Conservation (phyloP, 2,888 invertebrate species). For the Stenotaenia linearis region DNA sequence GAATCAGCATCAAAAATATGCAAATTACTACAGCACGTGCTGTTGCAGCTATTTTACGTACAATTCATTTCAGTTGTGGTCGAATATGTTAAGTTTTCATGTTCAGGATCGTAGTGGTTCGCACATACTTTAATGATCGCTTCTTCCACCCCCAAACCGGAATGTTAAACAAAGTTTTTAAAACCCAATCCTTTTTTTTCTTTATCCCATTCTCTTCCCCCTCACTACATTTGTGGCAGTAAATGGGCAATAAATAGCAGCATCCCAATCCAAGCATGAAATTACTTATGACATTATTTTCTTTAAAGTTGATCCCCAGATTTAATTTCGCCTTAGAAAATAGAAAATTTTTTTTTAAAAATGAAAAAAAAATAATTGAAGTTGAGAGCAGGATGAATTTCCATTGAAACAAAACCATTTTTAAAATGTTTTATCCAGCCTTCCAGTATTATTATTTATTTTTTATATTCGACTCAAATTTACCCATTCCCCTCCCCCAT, state of each 20-base stretch:
- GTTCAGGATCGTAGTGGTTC: neutral
- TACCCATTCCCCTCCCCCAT: neutral
- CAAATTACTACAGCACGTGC: neutral
- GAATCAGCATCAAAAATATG: slow-evolving; percentile 5
- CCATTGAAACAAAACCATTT: too few species aligned
- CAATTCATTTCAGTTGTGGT: neutral
- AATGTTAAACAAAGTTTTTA: neutral
- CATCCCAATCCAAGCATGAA: slow-evolving; percentile 11
- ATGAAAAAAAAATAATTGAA: too few species aligned
- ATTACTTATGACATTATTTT: slow-evolving; percentile 11
- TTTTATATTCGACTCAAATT: too few species aligned
- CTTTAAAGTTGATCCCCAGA: neutral
- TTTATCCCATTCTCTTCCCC: neutral
- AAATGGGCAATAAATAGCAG: slow-evolving; percentile 15
- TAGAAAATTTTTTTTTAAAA: neutral
- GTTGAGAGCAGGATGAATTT: too few species aligned
- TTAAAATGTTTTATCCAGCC: too few species aligned
- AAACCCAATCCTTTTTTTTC: neutral
- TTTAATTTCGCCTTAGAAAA: neutral
- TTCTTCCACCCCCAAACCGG: neutral
- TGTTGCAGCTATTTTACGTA: neutral
- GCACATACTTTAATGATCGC: neutral
- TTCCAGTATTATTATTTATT: too few species aligned
- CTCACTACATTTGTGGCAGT: slow-evolving; percentile 1
- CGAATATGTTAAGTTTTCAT: neutral